Evolutionary conservation across 2,888 invertebrate genomes (phyloP), one percentile per base, ranked within the genome.

Genomic region (Chorisops tibialis): DNA sequence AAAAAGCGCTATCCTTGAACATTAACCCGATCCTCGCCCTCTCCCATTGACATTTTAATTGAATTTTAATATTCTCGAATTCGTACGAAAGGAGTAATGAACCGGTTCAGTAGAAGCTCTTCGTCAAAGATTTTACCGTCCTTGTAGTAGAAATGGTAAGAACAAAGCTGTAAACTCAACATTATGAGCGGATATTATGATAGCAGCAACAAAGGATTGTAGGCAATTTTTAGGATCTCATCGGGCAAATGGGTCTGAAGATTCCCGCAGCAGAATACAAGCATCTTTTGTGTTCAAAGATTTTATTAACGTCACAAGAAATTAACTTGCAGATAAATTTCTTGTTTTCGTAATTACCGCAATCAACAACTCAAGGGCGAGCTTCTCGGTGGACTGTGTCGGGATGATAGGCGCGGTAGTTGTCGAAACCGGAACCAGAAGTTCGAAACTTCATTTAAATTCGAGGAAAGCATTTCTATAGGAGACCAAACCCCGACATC

Each of bases 11-110:
- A 30, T 30, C 30, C 9, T 16, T 3, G 24, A 11, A 54, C 24
- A 56, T 56, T 56, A 56, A 30, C 39, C 52, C 51, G 22, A 39
- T 41, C 47, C 51, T n/a, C 21, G 2, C n/a, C n/a, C 16, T 18
- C 7, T 35, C 4, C 52, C 9, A 24, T 45, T 45, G 43, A 45
- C 22, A 45, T 56, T 41, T 56, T 56, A 56, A 56, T 56, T 56
- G 56, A 56, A 56, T 45, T 56, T 56, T 43, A 45, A 56, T 56
- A 56, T 43, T 56, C 56, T 56, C 35, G 43, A 45, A 56, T 45
- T 56, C 43, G 39, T 38, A 38, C 37, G 45, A 18, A 19, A 56
- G 43, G 18, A 43, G 43, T 35, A 56, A 56, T 56, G 30, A 30
- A 43, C 18, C 52, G 24, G 21, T 51, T 54, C 39, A 38, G 21